These are phyloP conservation scores for Himalopsyche tibetana DNA, from an alignment of 2,888 invertebrate genomes.

Conservation along the genomic window DNA sequence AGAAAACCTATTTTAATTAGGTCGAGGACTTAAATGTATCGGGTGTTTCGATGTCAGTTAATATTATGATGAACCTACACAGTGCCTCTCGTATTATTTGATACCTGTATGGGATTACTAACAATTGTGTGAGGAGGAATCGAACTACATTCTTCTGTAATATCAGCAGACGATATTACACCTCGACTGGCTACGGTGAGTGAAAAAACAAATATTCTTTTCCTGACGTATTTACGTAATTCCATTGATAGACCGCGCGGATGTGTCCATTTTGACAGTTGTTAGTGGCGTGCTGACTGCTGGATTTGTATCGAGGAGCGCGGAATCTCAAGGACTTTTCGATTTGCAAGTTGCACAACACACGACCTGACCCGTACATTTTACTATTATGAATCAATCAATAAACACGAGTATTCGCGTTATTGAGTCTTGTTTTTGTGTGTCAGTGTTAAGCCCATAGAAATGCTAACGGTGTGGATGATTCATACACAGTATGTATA, in stretches of 20 bases:
- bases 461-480: background rate
- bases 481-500: background rate
- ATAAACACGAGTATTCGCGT: slow-evolving; percentile 23
- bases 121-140: slow-evolving; percentile 52
- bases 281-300: slow-evolving; percentile 40
- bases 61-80: slow-evolving; percentile 61
- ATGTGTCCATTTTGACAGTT: slow-evolving; percentile 43
- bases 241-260: slow-evolving; percentile 37
- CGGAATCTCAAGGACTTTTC: slow-evolving; percentile 43
- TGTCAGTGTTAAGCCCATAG: background rate
- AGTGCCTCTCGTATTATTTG: slow-evolving; percentile 62
- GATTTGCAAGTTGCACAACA: slow-evolving; percentile 43
- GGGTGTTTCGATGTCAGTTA: slow-evolving; percentile 58
- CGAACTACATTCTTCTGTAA: slow-evolving; percentile 49
- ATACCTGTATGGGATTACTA: slow-evolving; percentile 62
- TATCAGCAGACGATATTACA: slow-evolving; percentile 41
- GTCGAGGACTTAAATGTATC: slow-evolving; percentile 54
- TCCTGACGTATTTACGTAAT: slow-evolving; percentile 38
- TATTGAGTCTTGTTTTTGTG: slow-evolving; percentile 24
- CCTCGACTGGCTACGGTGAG: slow-evolving; percentile 58
- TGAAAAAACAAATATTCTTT: slow-evolving; percentile 29
- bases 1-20: slow-evolving; percentile 51
- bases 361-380: slow-evolving; percentile 41
- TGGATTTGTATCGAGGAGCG: slow-evolving; percentile 40
- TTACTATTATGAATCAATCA: slow-evolving; percentile 43